phyloP scores from a whole-genome alignment of 2,797 vertebrate species.

The Phataginus tricuspis region DNA sequence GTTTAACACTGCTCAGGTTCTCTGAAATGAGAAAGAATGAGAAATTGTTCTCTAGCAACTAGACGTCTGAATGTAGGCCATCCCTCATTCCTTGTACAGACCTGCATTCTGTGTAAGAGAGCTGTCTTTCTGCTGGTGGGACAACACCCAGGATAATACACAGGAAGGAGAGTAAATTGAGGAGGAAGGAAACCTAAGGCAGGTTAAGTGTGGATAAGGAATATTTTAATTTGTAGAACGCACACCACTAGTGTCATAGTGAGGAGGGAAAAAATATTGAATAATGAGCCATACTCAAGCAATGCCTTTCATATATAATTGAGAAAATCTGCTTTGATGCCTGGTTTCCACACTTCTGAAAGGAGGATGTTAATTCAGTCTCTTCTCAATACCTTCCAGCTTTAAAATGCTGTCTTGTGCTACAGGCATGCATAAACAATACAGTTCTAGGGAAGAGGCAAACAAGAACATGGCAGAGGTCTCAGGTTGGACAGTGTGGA shows the following conservation, averaged over 20 bases:
- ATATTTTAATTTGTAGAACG: background rate
- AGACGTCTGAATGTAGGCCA: background rate
- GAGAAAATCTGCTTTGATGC: background rate
- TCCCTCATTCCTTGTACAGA: background rate
- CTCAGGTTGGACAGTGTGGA: background rate
- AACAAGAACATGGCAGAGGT: background rate
- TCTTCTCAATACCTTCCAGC: background rate
- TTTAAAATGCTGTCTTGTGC: background rate
- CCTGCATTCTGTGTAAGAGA: background rate
- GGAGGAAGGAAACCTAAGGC: background rate
- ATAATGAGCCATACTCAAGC: background rate
- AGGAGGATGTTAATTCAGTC: background rate
- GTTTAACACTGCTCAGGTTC: background rate
- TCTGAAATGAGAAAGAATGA: background rate
- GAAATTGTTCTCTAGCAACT: background rate
- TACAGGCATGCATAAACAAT: background rate
- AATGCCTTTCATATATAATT: background rate
- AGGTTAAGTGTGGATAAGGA: background rate
- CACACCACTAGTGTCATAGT: background rate
- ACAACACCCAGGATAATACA: background rate
- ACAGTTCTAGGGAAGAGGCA: background rate
- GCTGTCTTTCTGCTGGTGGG: background rate
- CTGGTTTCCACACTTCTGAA: background rate
- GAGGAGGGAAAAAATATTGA: background rate
- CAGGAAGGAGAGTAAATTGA: background rate